Evolutionary conservation across 2,797 vertebrate genomes (phyloP), one percentile per base, ranked within the genome.

Genomic region (Botia almorhae): DNA sequence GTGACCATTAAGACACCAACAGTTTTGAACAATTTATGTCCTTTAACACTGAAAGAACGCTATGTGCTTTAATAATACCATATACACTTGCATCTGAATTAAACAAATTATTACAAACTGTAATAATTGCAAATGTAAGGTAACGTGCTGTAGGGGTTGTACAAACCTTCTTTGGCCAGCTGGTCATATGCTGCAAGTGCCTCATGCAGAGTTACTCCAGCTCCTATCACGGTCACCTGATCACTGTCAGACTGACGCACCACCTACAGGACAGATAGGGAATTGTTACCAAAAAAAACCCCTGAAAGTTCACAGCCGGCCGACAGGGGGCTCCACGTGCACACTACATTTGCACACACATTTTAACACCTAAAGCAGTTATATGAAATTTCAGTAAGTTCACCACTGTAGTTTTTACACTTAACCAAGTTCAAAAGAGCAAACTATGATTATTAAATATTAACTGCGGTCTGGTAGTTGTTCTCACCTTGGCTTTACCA

Each of bases 131-230:
- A 46, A 11, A 10, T 6, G 7, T 36, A 65, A 76, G 0, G 43
- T 46, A 39, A 39, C 6, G 78, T 11, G 0, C 10, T 2, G 0
- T 36, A 88, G 77, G 39, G 64, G 87, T 85, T 67, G 10, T n/a
- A 7, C 39, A 81, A 88, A 97, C 96, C 96, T 94, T 96, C 90
- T 78, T 89, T 91, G 68, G 92, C 89, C 60, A 98, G 91, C 2
- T 87, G 87, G 3, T 93, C 94, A 2, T 95, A 94, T 84, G 96
- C 96, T 79, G 87, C 46, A 21, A 97, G 91, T 2, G 95, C 94
- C 83, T 97, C 96, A 0, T 97, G 95, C 69, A 98, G 87, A 2
- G 96, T 97, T 10, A 97, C 81, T 19, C 96, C 96, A 81, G 96
- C 96, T 64, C 94, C 95, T 72, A 97, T 91, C 64, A 98, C 94